Evolutionary conservation across 2,888 invertebrate species (phyloP).

Genomic region (Ectemnius cavifrons): DNA sequence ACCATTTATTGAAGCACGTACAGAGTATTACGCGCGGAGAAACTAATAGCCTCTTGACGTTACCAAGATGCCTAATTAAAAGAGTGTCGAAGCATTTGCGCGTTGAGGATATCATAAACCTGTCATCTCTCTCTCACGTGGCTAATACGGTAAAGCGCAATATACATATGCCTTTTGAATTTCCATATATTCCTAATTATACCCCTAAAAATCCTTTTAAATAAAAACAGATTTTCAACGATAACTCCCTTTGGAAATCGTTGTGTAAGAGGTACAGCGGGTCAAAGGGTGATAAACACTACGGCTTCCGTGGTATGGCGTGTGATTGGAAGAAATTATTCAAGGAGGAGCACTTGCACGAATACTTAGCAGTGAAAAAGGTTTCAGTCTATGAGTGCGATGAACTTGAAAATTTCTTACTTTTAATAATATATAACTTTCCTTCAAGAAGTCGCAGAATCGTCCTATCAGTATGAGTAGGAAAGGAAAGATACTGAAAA

Average conservation of each 20-base stretch:
- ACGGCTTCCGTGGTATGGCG: constrained; percentile 33
- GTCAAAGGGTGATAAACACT: constrained; percentile 18
- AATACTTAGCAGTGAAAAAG: constrained; percentile 27
- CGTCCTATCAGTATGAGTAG: not conserved
- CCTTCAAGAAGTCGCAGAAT: not conserved
- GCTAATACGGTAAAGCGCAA: constrained; percentile 54
- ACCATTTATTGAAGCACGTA: constrained; percentile 51
- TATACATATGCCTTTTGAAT: no score
- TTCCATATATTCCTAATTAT: no score
- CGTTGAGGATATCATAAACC: constrained; percentile 53
- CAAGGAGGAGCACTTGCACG: constrained; percentile 45
- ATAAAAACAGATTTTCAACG: constrained; percentile 55
- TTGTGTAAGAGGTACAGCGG: constrained; percentile 54
- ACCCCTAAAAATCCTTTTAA: no score
- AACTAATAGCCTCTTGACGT: constrained; percentile 52
- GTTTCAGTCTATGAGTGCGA: constrained; percentile 14
- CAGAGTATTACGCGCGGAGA: constrained; percentile 41
- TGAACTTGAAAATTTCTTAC: constrained; percentile 29
- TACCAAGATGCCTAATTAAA: constrained; percentile 54
- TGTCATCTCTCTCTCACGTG: constrained; percentile 52
- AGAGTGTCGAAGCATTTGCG: constrained; percentile 53
- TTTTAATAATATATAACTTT: not conserved
- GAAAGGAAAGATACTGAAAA: constrained; percentile 14
- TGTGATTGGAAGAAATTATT: constrained; percentile 60
- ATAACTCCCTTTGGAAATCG: constrained; percentile 61